phyloP scores from a whole-genome alignment of 2,888 invertebrate genomes.

The Pseudococcus viburni region DNA sequence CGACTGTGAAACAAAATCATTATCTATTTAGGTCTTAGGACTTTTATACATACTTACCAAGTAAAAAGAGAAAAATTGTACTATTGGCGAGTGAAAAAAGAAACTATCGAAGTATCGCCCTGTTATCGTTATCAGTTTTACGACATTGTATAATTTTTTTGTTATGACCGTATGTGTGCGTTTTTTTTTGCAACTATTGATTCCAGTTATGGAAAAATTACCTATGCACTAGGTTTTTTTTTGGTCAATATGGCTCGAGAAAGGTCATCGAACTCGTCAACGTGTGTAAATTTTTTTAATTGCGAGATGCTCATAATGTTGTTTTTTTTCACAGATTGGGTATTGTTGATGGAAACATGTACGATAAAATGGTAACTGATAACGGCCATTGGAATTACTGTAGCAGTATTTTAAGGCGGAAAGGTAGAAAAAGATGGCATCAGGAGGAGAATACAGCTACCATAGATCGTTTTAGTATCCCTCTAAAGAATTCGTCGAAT shows the following conservation, averaged over 20 bases:
- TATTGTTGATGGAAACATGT: slow-evolving; percentile 50
- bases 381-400: slow-evolving; percentile 62
- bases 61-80: slow-evolving; percentile 3
- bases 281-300: not conserved
- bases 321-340: slow-evolving; percentile 13
- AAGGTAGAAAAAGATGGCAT: slow-evolving; percentile 60
- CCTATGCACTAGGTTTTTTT: not conserved
- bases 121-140: slow-evolving; percentile 32
- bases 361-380: slow-evolving; percentile 60
- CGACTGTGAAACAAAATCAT: slow-evolving; percentile 14
- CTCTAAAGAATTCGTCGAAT: not conserved
- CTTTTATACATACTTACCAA: not conserved
- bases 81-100: not conserved
- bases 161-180: not conserved
- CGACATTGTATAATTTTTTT: not conserved
- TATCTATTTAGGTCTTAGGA: slow-evolving; percentile 50
- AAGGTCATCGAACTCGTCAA: not conserved
- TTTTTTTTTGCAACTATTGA: slow-evolving; percentile 2
- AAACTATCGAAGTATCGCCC: slow-evolving; percentile 19
- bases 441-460: not conserved
- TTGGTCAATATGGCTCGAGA: not conserved
- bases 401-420: slow-evolving; percentile 46
- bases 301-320: not conserved
- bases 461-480: not conserved
- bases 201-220: slow-evolving; percentile 8